Conservation (phyloP, 1,140 invertebrate genomes). For the Penaeus vannamei region DNA sequence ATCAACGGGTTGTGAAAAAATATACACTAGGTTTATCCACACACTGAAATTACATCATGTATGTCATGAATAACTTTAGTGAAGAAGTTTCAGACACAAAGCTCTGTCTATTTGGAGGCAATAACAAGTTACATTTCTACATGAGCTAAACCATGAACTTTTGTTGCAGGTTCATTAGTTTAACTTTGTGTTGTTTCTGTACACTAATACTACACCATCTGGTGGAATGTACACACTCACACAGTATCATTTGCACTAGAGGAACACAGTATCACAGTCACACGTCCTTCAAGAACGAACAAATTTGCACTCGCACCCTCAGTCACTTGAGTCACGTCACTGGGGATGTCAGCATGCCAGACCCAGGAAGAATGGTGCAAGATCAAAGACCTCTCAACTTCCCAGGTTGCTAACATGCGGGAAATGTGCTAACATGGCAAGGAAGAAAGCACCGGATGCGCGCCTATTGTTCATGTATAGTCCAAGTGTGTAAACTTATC, state of each 20-base stretch:
- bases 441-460: conserved; percentile 60
- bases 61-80: conserved; percentile 42
- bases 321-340: conserved; percentile 60
- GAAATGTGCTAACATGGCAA: conserved; percentile 62
- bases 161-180: conserved; percentile 57
- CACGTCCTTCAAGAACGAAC: conserved; percentile 64
- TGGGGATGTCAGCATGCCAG: conserved; percentile 47
- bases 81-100: conserved; percentile 42
- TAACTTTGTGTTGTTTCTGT: conserved; percentile 61
- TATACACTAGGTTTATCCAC: conserved; percentile 62
- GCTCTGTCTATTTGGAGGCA: conserved; percentile 49
- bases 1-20: conserved; percentile 60
- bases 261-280: conserved; percentile 66
- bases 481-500: conserved; percentile 46
- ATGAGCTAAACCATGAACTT: conserved; percentile 58
- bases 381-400: conserved; percentile 26
- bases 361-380: conserved; percentile 13
- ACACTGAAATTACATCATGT: conserved; percentile 48
- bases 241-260: conserved; percentile 61
- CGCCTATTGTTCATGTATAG: conserved; percentile 43
- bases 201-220: conserved; percentile 63
- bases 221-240: conserved; percentile 65
- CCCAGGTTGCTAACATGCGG: conserved; percentile 40
- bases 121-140: conserved; percentile 59
- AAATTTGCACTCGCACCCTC: conserved; percentile 63